These are phyloP conservation scores for Heliconius sara DNA, from an alignment of 2,888 invertebrate species.

Conservation along the genomic window DNA sequence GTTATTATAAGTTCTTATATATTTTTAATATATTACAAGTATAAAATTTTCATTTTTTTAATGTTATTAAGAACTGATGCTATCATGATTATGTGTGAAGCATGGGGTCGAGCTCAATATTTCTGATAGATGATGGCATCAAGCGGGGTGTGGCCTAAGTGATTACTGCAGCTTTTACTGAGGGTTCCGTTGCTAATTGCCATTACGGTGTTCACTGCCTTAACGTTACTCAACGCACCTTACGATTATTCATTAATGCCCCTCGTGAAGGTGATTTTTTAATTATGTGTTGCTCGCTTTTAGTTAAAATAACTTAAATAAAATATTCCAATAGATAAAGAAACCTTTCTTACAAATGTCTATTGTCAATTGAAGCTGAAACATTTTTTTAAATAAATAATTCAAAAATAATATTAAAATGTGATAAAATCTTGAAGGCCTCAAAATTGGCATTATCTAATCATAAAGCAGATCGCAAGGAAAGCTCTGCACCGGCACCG, in stretches of 20 bases:
- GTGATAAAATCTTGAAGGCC: slow-evolving; percentile 38
- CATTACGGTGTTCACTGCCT: slow-evolving; percentile 53
- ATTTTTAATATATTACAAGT: neutral
- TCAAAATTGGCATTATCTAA: slow-evolving; percentile 52
- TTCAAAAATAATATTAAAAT: slow-evolving; percentile 27
- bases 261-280: slow-evolving; percentile 2
- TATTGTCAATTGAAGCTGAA: too few relatives aligned
- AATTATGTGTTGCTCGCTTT: neutral
- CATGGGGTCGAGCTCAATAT: slow-evolving; percentile 58
- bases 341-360: neutral
- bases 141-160: slow-evolving; percentile 76
- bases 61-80: slow-evolving; percentile 30
- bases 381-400: neutral
- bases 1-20: neutral
- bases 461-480: slow-evolving; percentile 44
- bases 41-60: slow-evolving; percentile 10
- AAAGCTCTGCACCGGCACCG: slow-evolving; percentile 37
- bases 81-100: slow-evolving; percentile 35
- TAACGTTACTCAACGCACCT: slow-evolving; percentile 49
- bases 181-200: slow-evolving; percentile 55
- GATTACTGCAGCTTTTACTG: slow-evolving; percentile 77
- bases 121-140: slow-evolving; percentile 68
- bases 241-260: slow-evolving; percentile 34
- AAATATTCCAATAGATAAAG: neutral
- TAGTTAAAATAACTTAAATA: neutral